A percentile compares a stretch with the other conserved stretches of the same genome.
Evolutionary conservation across 1,140 invertebrate genomes (phyloP).

Genomic region (Drosophila simulans): DNA sequence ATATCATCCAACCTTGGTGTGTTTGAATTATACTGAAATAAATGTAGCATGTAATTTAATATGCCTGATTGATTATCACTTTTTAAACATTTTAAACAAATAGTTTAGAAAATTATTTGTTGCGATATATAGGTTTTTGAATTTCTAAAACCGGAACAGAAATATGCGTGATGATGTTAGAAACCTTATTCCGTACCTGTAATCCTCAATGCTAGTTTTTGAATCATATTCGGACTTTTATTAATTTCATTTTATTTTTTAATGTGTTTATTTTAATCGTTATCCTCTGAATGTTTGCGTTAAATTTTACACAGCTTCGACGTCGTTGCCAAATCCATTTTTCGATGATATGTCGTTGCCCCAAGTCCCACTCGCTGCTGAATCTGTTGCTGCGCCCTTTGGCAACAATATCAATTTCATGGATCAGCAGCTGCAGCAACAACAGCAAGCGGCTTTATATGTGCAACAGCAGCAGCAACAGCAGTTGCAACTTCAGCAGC

Average conservation of each 20-base stretch:
- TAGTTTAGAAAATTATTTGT: slow-evolving; percentile 3
- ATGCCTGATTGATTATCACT: slow-evolving; percentile 1
- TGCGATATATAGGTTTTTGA: background rate
- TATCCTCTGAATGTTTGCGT: slow-evolving; percentile 50
- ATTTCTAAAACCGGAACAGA: background rate
- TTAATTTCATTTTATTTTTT: slow-evolving; percentile 1
- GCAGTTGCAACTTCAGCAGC: slow-evolving; percentile 12
- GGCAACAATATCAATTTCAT: slow-evolving; percentile 46
- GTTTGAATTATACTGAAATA: slow-evolving; percentile 1
- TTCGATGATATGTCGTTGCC: slow-evolving; percentile 68
- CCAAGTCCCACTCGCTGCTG: slow-evolving; percentile 32
- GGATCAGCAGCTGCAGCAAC: slow-evolving; percentile 42
- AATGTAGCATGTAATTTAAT: slow-evolving; percentile 31
- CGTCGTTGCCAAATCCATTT: slow-evolving; percentile 80
- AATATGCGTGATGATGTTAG: background rate
- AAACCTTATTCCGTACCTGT: background rate
- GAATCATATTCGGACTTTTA: slow-evolving; percentile 1
- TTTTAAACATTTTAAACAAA: background rate
- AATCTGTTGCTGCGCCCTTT: slow-evolving; percentile 36
- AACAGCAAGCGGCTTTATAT: slow-evolving; percentile 44
- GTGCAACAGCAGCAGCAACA: slow-evolving; percentile 43
- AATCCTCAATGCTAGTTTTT: slow-evolving; percentile 15
- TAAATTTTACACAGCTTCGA: slow-evolving; percentile 48
- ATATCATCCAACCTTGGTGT: slow-evolving; percentile 21
- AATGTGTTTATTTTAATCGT: slow-evolving; percentile 30